These are phyloP conservation scores for Harpalus rufipes DNA, from an alignment of 2,888 invertebrate species.

Conservation along the genomic window DNA sequence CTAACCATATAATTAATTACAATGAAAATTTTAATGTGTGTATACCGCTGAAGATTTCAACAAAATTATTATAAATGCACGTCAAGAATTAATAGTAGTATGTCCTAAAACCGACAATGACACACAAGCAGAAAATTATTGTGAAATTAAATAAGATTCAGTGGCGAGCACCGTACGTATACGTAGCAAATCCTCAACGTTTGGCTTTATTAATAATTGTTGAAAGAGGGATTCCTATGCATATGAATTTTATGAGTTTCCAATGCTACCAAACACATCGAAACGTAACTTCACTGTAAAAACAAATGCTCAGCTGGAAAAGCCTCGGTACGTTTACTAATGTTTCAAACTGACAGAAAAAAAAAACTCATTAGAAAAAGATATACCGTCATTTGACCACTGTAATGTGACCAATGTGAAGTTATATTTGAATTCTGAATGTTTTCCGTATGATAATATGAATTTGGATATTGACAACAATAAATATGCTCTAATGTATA, in stretches of 20 bases:
- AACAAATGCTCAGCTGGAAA: conserved; percentile 72
- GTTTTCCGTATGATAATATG: conserved; percentile 73
- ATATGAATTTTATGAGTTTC: conserved; percentile 72
- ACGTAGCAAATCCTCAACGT: conserved; percentile 70
- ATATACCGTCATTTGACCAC: conserved; percentile 70
- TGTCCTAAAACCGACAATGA: conserved; percentile 68
- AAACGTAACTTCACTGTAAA: conserved; percentile 73
- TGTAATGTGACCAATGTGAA: conserved; percentile 73
- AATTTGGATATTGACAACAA: conserved; percentile 71
- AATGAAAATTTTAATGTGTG: conserved; percentile 66
- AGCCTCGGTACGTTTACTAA: conserved; percentile 74
- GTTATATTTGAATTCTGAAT: conserved; percentile 73
- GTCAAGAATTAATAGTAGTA: conserved; percentile 74
- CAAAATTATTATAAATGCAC: conserved; percentile 74
- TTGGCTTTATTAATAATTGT: conserved; percentile 68
- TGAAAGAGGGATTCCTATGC: conserved; percentile 52
- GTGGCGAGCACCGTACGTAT: conserved; percentile 68
- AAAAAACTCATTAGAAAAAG: conserved; percentile 71
- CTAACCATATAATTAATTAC: conserved; percentile 56
- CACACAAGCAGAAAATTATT: conserved; percentile 1
- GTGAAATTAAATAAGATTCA: conserved; percentile 69
- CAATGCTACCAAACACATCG: conserved; percentile 72
- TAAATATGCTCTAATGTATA: conserved; percentile 70
- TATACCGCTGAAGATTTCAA: conserved; percentile 73
- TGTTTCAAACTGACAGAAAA: conserved; percentile 74